Conservation (phyloP, 2,888 invertebrate species). For the Sinotaia quadrata region DNA sequence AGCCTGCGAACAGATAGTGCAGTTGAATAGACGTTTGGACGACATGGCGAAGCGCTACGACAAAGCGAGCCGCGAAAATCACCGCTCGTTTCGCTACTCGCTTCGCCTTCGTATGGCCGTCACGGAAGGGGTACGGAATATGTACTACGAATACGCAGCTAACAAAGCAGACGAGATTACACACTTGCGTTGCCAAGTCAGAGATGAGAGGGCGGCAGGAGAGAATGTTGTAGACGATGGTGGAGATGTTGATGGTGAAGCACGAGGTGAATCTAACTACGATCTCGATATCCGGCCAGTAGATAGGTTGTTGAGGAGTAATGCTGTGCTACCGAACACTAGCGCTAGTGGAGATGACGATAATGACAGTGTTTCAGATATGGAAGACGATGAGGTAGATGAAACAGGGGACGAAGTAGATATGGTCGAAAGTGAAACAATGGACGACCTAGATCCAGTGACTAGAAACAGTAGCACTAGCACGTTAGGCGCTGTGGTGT, state of each 20-base stretch:
- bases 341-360: slow-evolving; percentile 9
- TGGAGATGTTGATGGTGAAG: slow-evolving; percentile 1
- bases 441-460: too few relatives aligned
- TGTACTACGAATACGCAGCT: slow-evolving; percentile 59
- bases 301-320: neutral
- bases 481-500: too few relatives aligned
- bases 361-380: neutral
- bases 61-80: slow-evolving; percentile 44
- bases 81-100: slow-evolving; percentile 55
- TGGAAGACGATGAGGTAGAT: neutral
- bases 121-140: slow-evolving; percentile 57
- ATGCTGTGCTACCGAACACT: neutral
- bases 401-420: neutral
- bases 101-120: slow-evolving; percentile 53
- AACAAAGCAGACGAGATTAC: slow-evolving; percentile 52
- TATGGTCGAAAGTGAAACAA: too few relatives aligned
- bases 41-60: slow-evolving; percentile 52
- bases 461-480: too few relatives aligned
- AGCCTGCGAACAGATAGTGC: slow-evolving; percentile 57
- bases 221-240: neutral
- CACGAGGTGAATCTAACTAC: neutral
- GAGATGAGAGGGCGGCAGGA: neutral
- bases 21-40: slow-evolving; percentile 50
- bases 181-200: slow-evolving; percentile 37
- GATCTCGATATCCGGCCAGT: neutral